These are phyloP conservation scores for Drosophila setosimentum DNA, from an alignment of 2,888 invertebrate species.

Conservation along the genomic window DNA sequence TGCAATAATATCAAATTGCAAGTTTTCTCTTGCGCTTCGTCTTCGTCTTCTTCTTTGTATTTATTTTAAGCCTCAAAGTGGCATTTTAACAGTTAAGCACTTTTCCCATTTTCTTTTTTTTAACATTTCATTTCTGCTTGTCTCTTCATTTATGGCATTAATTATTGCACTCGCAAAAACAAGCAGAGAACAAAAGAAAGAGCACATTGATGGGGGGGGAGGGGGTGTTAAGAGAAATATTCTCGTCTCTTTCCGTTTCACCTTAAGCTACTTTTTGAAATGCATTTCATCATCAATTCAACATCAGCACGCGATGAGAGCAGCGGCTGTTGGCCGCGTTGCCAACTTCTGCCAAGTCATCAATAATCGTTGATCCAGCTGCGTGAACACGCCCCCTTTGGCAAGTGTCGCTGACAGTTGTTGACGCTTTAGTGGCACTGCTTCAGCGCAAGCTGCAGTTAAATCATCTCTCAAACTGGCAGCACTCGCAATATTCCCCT, in stretches of 20 bases:
- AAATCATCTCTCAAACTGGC: conserved; percentile 61
- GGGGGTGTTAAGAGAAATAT: conserved; percentile 12
- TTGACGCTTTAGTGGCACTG: conserved; percentile 44
- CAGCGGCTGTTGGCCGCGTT: conserved; percentile 26
- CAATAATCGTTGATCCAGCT: conserved; percentile 78
- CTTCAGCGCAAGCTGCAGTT: conserved; percentile 50
- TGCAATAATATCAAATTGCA: conserved; percentile 12
- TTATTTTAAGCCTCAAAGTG: conserved; percentile 14
- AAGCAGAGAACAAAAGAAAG: conserved; percentile 20
- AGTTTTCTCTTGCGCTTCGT: background rate
- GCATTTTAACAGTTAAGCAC: conserved; percentile 21
- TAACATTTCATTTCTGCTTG: conserved; percentile 33
- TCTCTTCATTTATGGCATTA: conserved; percentile 53
- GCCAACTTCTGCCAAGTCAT: conserved; percentile 70
- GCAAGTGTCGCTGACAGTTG: conserved; percentile 77
- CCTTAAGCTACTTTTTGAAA: conserved; percentile 79
- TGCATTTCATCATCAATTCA: conserved; percentile 82
- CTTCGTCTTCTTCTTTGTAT: background rate
- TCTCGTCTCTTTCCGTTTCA: conserved; percentile 35
- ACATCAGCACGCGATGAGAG: conserved; percentile 74
- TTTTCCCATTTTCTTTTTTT: background rate
- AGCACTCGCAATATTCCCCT: conserved; percentile 66
- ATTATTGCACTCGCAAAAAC: conserved; percentile 55
- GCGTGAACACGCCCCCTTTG: conserved; percentile 57
- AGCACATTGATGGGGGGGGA: background rate